Evolutionary conservation across 2,113 vertebrate genomes (phyloP), one percentile per base, ranked within the genome.

Genomic region (Okapia johnstoni): DNA sequence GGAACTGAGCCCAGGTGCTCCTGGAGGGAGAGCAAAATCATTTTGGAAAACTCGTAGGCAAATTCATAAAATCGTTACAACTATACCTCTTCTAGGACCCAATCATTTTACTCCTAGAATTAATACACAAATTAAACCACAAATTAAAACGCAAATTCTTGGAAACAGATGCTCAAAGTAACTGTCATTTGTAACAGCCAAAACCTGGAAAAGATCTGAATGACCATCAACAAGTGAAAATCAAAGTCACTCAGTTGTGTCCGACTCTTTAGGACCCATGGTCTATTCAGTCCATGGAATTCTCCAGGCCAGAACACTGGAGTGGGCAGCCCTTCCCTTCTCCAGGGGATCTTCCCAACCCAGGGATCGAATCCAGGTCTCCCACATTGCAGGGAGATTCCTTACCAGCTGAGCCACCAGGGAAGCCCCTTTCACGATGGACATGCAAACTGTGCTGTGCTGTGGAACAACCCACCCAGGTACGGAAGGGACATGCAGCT

Each of bases 401-500:
- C 21, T 36, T 36, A 36, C 33, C 63, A 66, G 63, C 17, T 36
- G 63, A 10, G 63, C 33, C 33, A n/a, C 63, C 63, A 19, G 0
- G 33, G 63, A n/a, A 66, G 63, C 63, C 63, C 61, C 61, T n/a
- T 66, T 66, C 33, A 66, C 1, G 2, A 28, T 46, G 9, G 21
- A 13, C n/a, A 9, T 2, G 28, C 28, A 21, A 15, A 30, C 1
- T 2, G 26, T 9, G 40, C 10, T 52, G 14, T 2, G 26, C 25
- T 50, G 5, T 0, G 13, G 3, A 8, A 5, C 0, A 26, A 11
- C 11, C 54, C 0, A 0, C 10, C 0, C 11, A 2, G 14, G 8
- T 16, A 7, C 1, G 43, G 50, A 52, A 93, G n/a, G 28, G 2
- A 46, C 70, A 2, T 0, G 10, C 12, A 5, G 5, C 19, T 2